Evolutionary conservation across 2,888 invertebrate genomes (phyloP).

Genomic region (Beris morrisii): DNA sequence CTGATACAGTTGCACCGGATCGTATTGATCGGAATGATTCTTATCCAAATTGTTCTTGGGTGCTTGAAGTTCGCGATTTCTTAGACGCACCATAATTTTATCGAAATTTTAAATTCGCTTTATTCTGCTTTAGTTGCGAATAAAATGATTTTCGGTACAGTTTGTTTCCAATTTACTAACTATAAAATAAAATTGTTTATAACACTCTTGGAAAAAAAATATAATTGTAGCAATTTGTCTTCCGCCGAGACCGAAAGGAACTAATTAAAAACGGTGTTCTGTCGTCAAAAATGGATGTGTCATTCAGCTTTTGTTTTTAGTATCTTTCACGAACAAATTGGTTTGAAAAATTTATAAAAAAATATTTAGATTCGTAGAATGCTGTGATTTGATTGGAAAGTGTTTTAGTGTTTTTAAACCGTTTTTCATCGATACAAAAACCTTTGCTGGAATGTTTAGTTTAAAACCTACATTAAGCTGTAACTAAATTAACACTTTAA

Average conservation of each 20-base stretch:
- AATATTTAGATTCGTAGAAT: not conserved
- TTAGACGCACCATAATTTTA: conserved; percentile 12
- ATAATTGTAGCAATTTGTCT: conserved; percentile 16
- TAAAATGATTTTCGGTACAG: not conserved
- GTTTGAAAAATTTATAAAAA: not conserved
- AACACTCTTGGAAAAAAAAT: conserved; percentile 19
- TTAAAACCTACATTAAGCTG: too few relatives aligned
- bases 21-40: not conserved
- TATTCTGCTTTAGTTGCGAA: not conserved
- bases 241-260: conserved; percentile 20
- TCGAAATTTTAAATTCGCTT: not conserved
- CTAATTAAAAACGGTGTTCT: conserved; percentile 4
- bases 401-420: not conserved
- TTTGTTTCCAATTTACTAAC: not conserved
- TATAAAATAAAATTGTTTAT: not conserved
- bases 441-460: not conserved
- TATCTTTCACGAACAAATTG: not conserved
- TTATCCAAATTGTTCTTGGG: not conserved
- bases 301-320: conserved; percentile 21
- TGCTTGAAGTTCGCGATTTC: conserved; percentile 11
- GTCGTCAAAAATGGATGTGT: conserved; percentile 11
- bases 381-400: not conserved
- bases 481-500: too few relatives aligned
- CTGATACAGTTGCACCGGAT: conserved; percentile 17
- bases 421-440: conserved; percentile 1